phyloP scores from a whole-genome alignment of 1,140 invertebrate genomes.

The Agrypnia vestita region DNA sequence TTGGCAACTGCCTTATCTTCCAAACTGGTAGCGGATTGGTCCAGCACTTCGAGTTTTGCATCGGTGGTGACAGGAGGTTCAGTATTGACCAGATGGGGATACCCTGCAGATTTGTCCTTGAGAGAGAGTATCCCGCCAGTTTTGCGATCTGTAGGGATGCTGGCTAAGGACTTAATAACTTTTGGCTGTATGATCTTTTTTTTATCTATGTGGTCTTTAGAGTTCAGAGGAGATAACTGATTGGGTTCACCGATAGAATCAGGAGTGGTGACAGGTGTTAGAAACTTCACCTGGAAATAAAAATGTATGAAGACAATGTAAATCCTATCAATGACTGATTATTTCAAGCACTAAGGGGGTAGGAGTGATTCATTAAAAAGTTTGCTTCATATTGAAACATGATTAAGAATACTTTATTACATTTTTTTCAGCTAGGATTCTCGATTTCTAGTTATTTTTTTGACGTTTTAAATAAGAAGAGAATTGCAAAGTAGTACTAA shows the following conservation, averaged over 20 bases:
- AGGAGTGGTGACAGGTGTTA: conserved; percentile 73
- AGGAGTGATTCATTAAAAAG: neutral
- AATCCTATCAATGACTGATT: too few species aligned
- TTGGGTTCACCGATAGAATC: conserved; percentile 65
- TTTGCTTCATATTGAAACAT: too few species aligned
- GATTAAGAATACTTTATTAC: too few species aligned
- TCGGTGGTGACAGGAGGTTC: conserved; percentile 62
- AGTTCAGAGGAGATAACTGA: conserved; percentile 54
- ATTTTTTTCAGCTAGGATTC: neutral
- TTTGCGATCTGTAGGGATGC: conserved; percentile 68
- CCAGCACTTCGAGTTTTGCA: conserved; percentile 64
- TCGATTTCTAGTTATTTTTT: neutral
- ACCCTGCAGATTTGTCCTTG: conserved; percentile 71
- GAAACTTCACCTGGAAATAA: conserved; percentile 73
- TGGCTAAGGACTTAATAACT: conserved; percentile 67
- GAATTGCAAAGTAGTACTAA: too few species aligned
- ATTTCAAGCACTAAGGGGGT: neutral
- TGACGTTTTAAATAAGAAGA: too few species aligned
- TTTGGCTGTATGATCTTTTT: conserved; percentile 70
- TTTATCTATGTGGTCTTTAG: conserved; percentile 63
- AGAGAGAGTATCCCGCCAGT: conserved; percentile 71
- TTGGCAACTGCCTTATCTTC: conserved; percentile 37
- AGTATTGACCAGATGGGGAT: conserved; percentile 70
- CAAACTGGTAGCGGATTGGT: conserved; percentile 59
- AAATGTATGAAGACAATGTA: too few species aligned